phyloP scores from a whole-genome alignment of 2,113 vertebrate genomes.

The Actenoides hombroni region DNA sequence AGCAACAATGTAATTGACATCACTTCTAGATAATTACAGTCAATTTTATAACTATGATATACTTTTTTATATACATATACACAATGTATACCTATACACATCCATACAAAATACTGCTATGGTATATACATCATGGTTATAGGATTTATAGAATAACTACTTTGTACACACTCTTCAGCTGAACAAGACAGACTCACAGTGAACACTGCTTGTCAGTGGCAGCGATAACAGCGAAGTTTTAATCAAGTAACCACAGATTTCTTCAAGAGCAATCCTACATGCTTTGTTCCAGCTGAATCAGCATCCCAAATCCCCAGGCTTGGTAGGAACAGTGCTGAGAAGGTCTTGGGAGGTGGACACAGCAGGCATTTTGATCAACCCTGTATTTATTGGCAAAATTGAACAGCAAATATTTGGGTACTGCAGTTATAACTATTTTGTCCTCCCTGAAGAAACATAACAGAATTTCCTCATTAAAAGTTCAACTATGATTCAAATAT shows the following conservation, averaged over 20 bases:
- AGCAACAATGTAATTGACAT: neutral
- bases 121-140: neutral
- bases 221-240: neutral
- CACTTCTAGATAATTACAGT: neutral
- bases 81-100: neutral
- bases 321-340: neutral
- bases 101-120: neutral
- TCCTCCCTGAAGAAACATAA: neutral
- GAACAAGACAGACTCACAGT: neutral
- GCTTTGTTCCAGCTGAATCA: neutral
- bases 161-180: neutral
- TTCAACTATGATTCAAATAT: neutral
- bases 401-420: neutral
- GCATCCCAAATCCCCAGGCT: neutral
- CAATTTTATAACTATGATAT: neutral
- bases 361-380: neutral
- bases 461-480: neutral
- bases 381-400: neutral
- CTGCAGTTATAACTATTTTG: neutral
- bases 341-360: neutral
- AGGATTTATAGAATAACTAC: neutral
- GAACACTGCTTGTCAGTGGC: neutral
- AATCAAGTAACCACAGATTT: neutral
- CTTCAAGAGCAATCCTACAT: neutral
- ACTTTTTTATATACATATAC: neutral